Evolutionary conservation across 2,888 invertebrate species (phyloP).

Genomic region (Mesopsocus fuscifrons): DNA sequence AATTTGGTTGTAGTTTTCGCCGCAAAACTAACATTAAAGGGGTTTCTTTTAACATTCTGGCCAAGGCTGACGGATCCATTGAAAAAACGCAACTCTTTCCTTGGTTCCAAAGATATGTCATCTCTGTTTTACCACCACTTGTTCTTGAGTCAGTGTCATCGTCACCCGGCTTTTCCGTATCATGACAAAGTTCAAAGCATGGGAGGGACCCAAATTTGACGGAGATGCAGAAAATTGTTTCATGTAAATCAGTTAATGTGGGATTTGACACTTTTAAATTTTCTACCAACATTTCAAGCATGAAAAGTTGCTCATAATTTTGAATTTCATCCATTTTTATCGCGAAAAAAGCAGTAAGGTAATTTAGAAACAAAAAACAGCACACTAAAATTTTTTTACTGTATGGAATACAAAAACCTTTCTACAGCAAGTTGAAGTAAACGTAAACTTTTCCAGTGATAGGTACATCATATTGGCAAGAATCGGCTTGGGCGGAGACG

Average conservation of each 20-base stretch:
- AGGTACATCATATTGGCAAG: too few relatives aligned
- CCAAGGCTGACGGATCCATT: neutral
- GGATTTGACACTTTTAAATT: conserved; percentile 9
- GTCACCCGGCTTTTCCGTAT: conserved; percentile 6
- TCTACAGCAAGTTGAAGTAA: too few relatives aligned
- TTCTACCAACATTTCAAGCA: conserved; percentile 15
- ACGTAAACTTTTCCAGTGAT: too few relatives aligned
- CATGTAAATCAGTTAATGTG: neutral
- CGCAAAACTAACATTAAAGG: too few relatives aligned
- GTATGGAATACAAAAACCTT: too few relatives aligned
- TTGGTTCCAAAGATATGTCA: too few relatives aligned
- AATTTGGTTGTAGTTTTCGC: too few relatives aligned
- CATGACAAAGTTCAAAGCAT: conserved; percentile 13
- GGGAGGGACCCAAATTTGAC: conserved; percentile 14
- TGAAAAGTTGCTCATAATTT: conserved; percentile 13
- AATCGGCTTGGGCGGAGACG: too few relatives aligned
- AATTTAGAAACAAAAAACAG: neutral
- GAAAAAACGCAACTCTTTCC: too few relatives aligned
- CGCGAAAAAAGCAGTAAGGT: neutral
- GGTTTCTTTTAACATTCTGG: too few relatives aligned
- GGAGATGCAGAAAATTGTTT: conserved; percentile 10
- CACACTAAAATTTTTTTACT: too few relatives aligned
- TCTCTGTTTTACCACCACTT: neutral
- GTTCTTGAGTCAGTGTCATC: conserved; percentile 3
- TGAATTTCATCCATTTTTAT: neutral